phyloP scores from a whole-genome alignment of 1,140 invertebrate species.

The Drosophila navojoa region DNA sequence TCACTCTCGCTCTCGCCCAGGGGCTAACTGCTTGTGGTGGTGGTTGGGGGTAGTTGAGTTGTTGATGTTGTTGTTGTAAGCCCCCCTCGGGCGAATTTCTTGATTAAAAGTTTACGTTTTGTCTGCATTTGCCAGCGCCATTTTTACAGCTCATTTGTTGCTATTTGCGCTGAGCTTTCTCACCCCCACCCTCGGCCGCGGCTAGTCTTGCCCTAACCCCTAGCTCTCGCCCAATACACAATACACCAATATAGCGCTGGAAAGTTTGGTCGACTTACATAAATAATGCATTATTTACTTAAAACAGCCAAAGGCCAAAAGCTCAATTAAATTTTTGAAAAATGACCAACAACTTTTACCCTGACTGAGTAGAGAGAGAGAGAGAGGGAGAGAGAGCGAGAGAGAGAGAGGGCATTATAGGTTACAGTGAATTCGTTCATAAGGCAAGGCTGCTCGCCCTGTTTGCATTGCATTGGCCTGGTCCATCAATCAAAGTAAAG shows the following conservation, averaged over 20 bases:
- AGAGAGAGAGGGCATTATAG: neutral
- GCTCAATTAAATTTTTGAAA: constrained; percentile 76
- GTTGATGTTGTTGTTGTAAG: constrained; percentile 1
- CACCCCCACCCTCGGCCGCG: neutral
- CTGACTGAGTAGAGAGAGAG: neutral
- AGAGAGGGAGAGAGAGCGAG: neutral
- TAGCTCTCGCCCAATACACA: neutral
- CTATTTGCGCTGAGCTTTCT: constrained; percentile 32
- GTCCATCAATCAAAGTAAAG: constrained; percentile 64
- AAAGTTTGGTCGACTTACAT: constrained; percentile 42
- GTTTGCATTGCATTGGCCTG: constrained; percentile 34
- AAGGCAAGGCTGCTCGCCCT: neutral
- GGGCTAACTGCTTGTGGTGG: neutral
- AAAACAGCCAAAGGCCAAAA: constrained; percentile 66
- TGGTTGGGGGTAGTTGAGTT: constrained; percentile 27
- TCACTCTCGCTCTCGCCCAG: neutral
- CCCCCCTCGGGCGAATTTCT: constrained; percentile 54
- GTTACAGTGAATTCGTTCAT: neutral
- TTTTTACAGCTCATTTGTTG: constrained; percentile 75
- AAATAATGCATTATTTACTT: constrained; percentile 79
- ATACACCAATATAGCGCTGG: neutral
- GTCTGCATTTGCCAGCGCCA: constrained; percentile 34
- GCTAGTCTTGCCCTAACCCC: neutral
- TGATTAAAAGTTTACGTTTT: constrained; percentile 73
- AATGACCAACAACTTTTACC: constrained; percentile 52